Percentiles rank a stretch among this genome's conserved stretches.
Evolutionary conservation across 2,888 invertebrate species (phyloP).

Genomic region (Drosophila meridiana): DNA sequence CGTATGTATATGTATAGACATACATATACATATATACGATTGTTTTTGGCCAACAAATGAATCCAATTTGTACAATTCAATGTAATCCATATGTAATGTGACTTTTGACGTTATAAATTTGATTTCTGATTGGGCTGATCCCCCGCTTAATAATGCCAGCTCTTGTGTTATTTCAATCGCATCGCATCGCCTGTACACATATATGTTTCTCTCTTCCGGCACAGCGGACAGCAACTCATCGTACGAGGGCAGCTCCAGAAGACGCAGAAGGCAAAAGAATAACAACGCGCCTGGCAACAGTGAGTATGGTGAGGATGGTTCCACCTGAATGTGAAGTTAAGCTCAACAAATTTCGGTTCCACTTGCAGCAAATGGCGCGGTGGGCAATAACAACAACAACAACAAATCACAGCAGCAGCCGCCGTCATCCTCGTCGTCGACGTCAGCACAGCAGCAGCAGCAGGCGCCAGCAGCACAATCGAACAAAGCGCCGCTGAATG

Average conservation of each 20-base stretch:
- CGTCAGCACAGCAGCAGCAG: slow-evolving; percentile 46
- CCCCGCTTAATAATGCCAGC: slow-evolving; percentile 10
- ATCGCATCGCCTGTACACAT: slow-evolving; percentile 23
- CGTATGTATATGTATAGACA: background rate
- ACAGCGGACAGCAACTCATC: slow-evolving; percentile 85
- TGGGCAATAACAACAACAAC: slow-evolving; percentile 82
- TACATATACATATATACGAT: background rate
- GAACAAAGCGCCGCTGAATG: slow-evolving; percentile 81
- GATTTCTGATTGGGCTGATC: slow-evolving; percentile 1
- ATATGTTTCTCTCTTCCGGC: slow-evolving; percentile 19
- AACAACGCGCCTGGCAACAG: slow-evolving; percentile 83
- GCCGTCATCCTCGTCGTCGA: slow-evolving; percentile 21
- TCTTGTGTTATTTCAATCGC: slow-evolving; percentile 24
- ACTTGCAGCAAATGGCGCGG: slow-evolving; percentile 83
- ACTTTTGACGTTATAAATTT: slow-evolving; percentile 24
- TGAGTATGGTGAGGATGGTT: slow-evolving; percentile 76
- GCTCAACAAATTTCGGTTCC: background rate
- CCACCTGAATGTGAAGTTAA: background rate
- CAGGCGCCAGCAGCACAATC: slow-evolving; percentile 52
- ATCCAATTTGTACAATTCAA: slow-evolving; percentile 12
- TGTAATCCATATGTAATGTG: slow-evolving; percentile 15
- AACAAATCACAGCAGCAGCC: slow-evolving; percentile 71
- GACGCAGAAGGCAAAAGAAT: slow-evolving; percentile 85
- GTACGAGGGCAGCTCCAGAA: slow-evolving; percentile 84
- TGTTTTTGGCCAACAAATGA: background rate